These are phyloP conservation scores for Prunella himalayana DNA, from an alignment of 2,113 vertebrate genomes.

Conservation along the genomic window DNA sequence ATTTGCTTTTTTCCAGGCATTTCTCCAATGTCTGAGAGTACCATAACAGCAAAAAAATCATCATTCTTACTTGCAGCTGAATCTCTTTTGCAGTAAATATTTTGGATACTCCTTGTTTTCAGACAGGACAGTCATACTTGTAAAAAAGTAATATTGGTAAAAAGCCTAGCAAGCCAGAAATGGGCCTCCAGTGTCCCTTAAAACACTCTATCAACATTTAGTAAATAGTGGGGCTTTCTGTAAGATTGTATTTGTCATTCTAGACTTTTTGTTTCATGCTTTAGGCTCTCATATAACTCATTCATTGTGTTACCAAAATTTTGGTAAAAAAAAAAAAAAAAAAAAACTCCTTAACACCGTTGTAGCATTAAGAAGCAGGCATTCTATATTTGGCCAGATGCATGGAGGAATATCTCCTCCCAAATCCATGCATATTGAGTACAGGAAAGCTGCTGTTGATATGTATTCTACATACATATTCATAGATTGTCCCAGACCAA, in stretches of 20 bases:
- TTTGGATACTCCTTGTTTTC: not conserved
- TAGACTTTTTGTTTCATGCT: not conserved
- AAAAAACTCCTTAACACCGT: not conserved
- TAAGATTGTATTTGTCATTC: not conserved
- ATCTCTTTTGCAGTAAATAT: not conserved
- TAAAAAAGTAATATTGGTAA: not conserved
- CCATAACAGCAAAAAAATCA: not conserved
- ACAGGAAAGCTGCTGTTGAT: not conserved
- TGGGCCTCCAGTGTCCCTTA: not conserved
- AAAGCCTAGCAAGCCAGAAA: not conserved
- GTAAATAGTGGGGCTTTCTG: not conserved
- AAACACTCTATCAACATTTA: not conserved
- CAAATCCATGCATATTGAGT: not conserved
- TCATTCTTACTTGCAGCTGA: not conserved
- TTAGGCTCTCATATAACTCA: not conserved
- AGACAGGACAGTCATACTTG: not conserved
- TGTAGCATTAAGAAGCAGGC: not conserved
- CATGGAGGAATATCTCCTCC: too few species aligned
- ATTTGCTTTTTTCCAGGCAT: not conserved
- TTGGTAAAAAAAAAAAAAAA: not conserved
- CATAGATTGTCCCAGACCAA: not conserved
- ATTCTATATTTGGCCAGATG: not conserved
- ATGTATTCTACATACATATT: not conserved
- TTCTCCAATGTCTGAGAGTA: not conserved
- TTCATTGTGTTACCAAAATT: not conserved